Conservation (phyloP, 2,113 vertebrate species). For the Otolemur garnettii region DNA sequence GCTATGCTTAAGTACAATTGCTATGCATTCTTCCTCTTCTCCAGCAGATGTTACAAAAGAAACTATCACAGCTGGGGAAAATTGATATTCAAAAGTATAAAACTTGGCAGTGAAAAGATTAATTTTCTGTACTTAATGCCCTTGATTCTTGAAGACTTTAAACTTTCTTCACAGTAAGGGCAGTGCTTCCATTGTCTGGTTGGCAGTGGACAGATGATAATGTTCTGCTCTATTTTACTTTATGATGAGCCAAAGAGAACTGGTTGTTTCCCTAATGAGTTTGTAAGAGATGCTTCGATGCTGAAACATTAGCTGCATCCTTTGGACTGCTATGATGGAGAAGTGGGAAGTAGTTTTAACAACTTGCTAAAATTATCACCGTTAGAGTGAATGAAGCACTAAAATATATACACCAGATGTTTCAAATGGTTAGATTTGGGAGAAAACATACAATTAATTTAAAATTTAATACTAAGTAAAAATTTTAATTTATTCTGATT, state of each 20-base stretch:
- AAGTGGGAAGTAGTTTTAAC: conserved; percentile 68
- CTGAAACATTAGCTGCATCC: conserved; percentile 54
- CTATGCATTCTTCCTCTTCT: conserved; percentile 26
- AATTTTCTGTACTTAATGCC: conserved; percentile 68
- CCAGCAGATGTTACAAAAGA: conserved; percentile 81
- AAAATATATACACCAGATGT: conserved; percentile 72
- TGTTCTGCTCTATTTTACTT: conserved; percentile 69
- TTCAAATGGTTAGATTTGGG: conserved; percentile 71
- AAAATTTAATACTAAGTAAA: conserved; percentile 77
- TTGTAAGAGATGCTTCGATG: conserved; percentile 55
- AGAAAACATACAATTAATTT: conserved; percentile 78
- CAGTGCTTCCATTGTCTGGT: conserved; percentile 51
- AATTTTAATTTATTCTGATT: conserved; percentile 78
- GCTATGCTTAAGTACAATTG: conserved; percentile 34
- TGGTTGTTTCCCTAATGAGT: conserved; percentile 65
- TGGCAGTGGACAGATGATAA: conserved; percentile 64
- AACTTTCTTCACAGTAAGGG: conserved; percentile 36
- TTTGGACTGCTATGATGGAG: background rate
- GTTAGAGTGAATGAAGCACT: conserved; percentile 62
- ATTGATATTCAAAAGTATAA: conserved; percentile 71
- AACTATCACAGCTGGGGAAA: conserved; percentile 79
- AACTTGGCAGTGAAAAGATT: conserved; percentile 82
- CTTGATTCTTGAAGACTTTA: conserved; percentile 68
- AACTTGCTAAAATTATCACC: conserved; percentile 58
- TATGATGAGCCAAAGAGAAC: conserved; percentile 57